Conservation (phyloP, 2,888 invertebrate species). For the Euphydryas editha region DNA sequence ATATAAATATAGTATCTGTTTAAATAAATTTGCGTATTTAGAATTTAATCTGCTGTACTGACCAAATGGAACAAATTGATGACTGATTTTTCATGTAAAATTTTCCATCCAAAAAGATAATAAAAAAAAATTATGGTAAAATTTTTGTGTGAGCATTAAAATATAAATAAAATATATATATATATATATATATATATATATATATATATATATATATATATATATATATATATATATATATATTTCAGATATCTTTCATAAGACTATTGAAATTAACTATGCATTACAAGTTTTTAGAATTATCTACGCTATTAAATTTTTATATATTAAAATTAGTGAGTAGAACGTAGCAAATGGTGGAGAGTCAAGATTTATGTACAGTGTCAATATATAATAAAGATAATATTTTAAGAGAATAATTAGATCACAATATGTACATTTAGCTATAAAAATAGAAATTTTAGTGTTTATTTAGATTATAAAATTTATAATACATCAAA, state of each 20-base stretch:
- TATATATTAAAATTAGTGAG: not conserved
- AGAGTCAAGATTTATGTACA: slow-evolving; percentile 18
- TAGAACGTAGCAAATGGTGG: slow-evolving; percentile 16
- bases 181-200: too few relatives aligned
- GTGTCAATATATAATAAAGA: slow-evolving; percentile 18
- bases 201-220: too few relatives aligned
- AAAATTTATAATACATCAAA: not conserved
- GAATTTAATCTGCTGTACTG: not conserved
- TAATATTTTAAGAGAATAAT: slow-evolving; percentile 9
- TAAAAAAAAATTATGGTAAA: too few relatives aligned
- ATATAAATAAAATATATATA: too few relatives aligned
- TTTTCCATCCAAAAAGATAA: too few relatives aligned
- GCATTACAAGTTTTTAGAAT: not conserved
- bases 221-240: too few relatives aligned
- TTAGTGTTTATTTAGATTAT: slow-evolving; percentile 1
- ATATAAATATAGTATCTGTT: not conserved
- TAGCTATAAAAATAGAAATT: slow-evolving; percentile 25
- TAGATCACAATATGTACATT: slow-evolving; percentile 23
- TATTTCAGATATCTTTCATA: not conserved
- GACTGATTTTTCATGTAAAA: too few relatives aligned
- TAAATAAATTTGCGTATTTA: not conserved
- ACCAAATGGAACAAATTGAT: too few relatives aligned
- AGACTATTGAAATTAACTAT: slow-evolving; percentile 1
- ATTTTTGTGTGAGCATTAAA: too few relatives aligned
- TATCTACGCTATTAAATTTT: not conserved